Base-by-base conservation (phyloP, 2,797 vertebrate genomes). In the Aselliscus stoliczkanus region DNA sequence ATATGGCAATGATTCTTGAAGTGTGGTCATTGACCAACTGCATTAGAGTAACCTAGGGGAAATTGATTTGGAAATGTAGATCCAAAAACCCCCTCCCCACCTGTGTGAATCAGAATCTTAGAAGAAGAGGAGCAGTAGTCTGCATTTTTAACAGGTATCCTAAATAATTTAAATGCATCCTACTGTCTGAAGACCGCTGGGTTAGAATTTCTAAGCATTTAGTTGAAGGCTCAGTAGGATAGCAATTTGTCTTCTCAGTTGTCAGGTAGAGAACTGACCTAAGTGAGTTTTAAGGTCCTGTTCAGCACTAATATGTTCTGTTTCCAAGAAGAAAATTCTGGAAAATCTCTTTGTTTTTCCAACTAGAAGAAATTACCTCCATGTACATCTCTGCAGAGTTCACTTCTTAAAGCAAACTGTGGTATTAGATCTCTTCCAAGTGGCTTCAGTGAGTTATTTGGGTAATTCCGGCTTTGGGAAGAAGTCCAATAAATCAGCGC, bases 401-500 rank as follows among this genome's bases (percentile, higher is more conserved):
- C 37, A 52, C 62, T 88, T 92, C 72, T 83, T 72, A 79, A 79
- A 94, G 77, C 62, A 64, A 77, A 82, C 58, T 54, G 21, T 37
- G n/a, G 34, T 39, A 52, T 77, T 44, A 52, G 62, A 64, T 72
- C 20, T 20, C 42, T 96, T 92, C 84, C 0, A 5, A 84, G 56
- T 44, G 39, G 87, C 39, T 80, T 87, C 56, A 52, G 10, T 56
- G 75, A 95, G 83, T 52, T 95, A 80, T 91, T 86, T 72, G 79
- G 64, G 42, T 83, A 88, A 89, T 83, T 89, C 62, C 1, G 1
- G 88, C 58, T 93, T 91, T 86, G 52, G 86, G 77, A 95, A 95
- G 79, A 96, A 92, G 85, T 95, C 79, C 88, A 96, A 20, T 94
- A 88, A 86, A 83, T 95, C 91, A 93, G 39, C 52, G 31, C 64